Percentiles rank a stretch among this genome's conserved stretches.
These are phyloP conservation scores for Cryptus armator DNA, from an alignment of 2,888 invertebrate species.

Conservation along the genomic window DNA sequence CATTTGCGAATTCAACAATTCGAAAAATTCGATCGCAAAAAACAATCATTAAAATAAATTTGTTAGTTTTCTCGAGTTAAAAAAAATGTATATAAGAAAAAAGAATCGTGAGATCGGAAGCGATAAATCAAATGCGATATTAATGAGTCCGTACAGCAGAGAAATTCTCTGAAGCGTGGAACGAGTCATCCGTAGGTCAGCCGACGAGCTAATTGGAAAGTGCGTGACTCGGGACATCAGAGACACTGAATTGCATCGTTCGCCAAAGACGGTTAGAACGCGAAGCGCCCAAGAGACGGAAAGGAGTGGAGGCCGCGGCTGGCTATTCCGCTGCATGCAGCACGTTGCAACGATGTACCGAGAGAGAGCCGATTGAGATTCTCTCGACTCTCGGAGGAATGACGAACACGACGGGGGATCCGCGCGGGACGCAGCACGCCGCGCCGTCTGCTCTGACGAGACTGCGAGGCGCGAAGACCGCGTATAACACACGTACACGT, in stretches of 20 bases:
- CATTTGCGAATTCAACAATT: background rate
- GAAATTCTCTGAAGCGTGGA: slow-evolving; percentile 3
- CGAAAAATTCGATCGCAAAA: background rate
- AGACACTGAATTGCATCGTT: background rate
- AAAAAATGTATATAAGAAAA: background rate
- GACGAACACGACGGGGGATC: slow-evolving; percentile 42
- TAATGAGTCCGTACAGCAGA: background rate
- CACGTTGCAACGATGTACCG: slow-evolving; percentile 22
- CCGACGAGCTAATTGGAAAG: slow-evolving; percentile 3
- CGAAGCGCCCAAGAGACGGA: too few relatives aligned
- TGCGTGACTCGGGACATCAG: background rate
- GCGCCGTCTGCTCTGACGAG: slow-evolving; percentile 83
- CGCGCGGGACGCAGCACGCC: slow-evolving; percentile 74
- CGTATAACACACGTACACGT: slow-evolving; percentile 37
- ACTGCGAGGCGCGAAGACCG: slow-evolving; percentile 79
- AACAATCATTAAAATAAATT: background rate
- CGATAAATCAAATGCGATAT: background rate
- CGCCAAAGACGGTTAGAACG: too few relatives aligned
- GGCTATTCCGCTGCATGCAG: background rate
- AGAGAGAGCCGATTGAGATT: slow-evolving; percentile 34
- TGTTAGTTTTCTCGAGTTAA: too few relatives aligned
- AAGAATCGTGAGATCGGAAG: background rate
- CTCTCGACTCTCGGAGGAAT: slow-evolving; percentile 37
- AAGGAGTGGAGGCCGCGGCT: background rate
- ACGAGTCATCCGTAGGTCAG: slow-evolving; percentile 8